Evolutionary conservation across 2,888 invertebrate species (phyloP).

Genomic region (Ditylenchus weischeri): DNA sequence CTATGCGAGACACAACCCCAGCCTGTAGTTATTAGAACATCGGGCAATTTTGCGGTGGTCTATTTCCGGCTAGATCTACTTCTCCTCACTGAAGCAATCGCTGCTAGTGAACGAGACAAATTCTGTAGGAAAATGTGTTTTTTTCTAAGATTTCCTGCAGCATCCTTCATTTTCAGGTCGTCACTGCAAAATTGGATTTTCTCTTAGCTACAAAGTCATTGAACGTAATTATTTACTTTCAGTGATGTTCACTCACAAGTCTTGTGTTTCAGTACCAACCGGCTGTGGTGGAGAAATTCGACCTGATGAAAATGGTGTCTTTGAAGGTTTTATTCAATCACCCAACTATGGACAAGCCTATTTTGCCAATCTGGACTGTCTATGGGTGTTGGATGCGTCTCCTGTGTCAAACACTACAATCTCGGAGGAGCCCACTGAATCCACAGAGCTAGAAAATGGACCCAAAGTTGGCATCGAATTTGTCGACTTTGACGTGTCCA

Average conservation of each 20-base stretch:
- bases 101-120: too few relatives aligned
- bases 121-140: too few relatives aligned
- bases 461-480: slow-evolving; percentile 30
- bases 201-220: slow-evolving; percentile 40
- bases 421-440: not conserved
- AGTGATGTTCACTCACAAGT: not conserved
- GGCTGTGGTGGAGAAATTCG: slow-evolving; percentile 40
- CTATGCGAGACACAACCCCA: slow-evolving; percentile 20
- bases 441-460: slow-evolving; percentile 7
- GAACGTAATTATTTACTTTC: slow-evolving; percentile 31
- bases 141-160: not conserved
- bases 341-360: slow-evolving; percentile 56
- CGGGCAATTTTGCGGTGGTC: slow-evolving; percentile 29
- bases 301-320: slow-evolving; percentile 29
- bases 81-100: too few relatives aligned
- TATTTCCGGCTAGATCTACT: slow-evolving; percentile 25
- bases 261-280: slow-evolving; percentile 25
- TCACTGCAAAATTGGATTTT: slow-evolving; percentile 40
- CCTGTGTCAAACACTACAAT: slow-evolving; percentile 9
- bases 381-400: slow-evolving; percentile 59
- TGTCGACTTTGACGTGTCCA: slow-evolving; percentile 33
- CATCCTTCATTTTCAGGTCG: slow-evolving; percentile 15
- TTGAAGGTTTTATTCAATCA: slow-evolving; percentile 43
- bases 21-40: slow-evolving; percentile 27
- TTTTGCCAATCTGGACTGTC: slow-evolving; percentile 61